Evolutionary conservation across 2,888 invertebrate genomes (phyloP).

Genomic region (Agrenia bidenticulata): DNA sequence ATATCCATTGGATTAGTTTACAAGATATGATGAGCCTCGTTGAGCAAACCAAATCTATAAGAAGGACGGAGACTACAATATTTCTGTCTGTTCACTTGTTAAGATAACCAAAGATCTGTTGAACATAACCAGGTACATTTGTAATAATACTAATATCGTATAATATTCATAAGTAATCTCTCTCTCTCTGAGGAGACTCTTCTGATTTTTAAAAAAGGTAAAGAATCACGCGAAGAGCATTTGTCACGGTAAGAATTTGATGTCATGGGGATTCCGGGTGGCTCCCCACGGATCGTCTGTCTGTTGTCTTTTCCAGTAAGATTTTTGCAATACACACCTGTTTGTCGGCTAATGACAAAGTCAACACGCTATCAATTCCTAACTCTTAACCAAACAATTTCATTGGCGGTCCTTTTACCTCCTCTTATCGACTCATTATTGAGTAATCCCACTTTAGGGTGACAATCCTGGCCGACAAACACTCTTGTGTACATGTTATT

Average conservation of each 20-base stretch:
- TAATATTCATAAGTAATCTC: constrained; percentile 23
- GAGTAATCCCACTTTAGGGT: constrained; percentile 42
- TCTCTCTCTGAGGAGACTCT: constrained; percentile 33
- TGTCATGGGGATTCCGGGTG: constrained; percentile 45
- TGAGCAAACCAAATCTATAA: no score
- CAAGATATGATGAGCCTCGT: no score
- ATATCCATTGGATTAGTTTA: no score
- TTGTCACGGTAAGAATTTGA: constrained; percentile 50
- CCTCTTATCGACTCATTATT: constrained; percentile 48
- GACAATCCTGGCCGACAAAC: constrained; percentile 44
- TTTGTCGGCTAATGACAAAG: constrained; percentile 50
- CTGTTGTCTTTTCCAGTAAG: constrained; percentile 31
- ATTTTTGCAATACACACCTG: constrained; percentile 43
- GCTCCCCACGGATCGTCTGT: constrained; percentile 42
- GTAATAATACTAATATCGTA: constrained; percentile 12
- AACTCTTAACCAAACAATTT: constrained; percentile 49
- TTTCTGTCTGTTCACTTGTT: constrained; percentile 12
- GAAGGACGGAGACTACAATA: background rate
- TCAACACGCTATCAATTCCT: constrained; percentile 42
- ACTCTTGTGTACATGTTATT: constrained; percentile 45
- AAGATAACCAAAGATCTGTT: constrained; percentile 1
- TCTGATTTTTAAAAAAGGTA: constrained; percentile 2
- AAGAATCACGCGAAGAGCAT: constrained; percentile 31
- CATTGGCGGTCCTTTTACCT: constrained; percentile 44
- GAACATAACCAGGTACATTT: constrained; percentile 16